Conservation (phyloP, 2,113 vertebrate species). For the Acanthochromis polyacanthus region DNA sequence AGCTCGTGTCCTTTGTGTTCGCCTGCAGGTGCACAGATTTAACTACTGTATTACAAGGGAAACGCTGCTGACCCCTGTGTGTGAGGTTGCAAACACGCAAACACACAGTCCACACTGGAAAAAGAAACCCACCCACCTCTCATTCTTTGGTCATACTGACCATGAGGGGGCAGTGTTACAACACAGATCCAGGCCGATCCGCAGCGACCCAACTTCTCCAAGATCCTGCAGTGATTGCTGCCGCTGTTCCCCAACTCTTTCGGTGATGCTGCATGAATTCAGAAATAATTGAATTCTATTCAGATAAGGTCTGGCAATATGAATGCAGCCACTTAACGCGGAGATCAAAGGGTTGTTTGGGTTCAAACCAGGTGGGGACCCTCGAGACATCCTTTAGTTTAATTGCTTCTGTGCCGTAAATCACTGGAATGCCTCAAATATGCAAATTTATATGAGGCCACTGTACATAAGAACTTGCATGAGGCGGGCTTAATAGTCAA, state of each 20-base stretch:
- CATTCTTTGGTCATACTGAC: conserved; percentile 1
- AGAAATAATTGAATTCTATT: conserved; percentile 72
- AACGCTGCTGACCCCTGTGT: conserved; percentile 21
- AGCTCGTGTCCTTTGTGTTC: conserved; percentile 11
- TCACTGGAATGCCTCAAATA: conserved; percentile 72
- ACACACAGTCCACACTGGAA: background rate
- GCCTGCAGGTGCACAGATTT: conserved; percentile 30
- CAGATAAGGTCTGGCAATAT: conserved; percentile 62
- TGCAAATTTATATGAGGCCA: conserved; percentile 57
- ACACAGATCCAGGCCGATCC: conserved; percentile 41
- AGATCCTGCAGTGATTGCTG: conserved; percentile 60
- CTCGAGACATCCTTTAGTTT: conserved; percentile 74
- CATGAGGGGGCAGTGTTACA: conserved; percentile 76
- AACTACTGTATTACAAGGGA: conserved; percentile 19
- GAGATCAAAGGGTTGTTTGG: conserved; percentile 76
- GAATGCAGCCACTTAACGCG: conserved; percentile 60
- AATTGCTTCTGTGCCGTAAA: conserved; percentile 79
- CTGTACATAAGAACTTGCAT: conserved; percentile 40
- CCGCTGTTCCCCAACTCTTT: conserved; percentile 40
- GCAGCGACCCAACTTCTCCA: conserved; percentile 22
- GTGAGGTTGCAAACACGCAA: conserved; percentile 23
- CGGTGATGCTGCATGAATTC: conserved; percentile 61
- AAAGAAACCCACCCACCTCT: background rate
- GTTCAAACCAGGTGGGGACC: conserved; percentile 78
- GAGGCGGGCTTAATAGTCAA: conserved; percentile 39